A percentile compares a stretch with the other conserved stretches of the same genome.
Conservation (phyloP, 1,140 invertebrate species). For the Myzus persicae region DNA sequence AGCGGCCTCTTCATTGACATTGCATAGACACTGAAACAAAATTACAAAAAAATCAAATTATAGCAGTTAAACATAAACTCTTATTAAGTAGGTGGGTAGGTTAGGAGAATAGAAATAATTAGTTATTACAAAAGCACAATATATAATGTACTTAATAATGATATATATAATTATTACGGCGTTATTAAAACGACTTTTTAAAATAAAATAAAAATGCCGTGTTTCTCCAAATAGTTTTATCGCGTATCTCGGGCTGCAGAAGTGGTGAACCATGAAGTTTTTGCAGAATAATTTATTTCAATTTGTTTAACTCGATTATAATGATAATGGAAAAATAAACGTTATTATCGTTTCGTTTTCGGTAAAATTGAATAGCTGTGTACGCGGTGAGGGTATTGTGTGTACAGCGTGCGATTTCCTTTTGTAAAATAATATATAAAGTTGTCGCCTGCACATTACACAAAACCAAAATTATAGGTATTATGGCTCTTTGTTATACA, state of each 20-base stretch:
- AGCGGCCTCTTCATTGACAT: constrained; percentile 22
- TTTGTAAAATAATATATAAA: not conserved
- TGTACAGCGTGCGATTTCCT: not conserved
- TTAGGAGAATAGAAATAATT: not conserved
- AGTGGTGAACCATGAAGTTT: not conserved
- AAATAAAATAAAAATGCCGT: not conserved
- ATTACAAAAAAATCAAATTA: not conserved
- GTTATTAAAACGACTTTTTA: not conserved
- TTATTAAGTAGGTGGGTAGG: not conserved
- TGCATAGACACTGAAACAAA: constrained; percentile 20
- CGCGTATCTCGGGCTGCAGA: not conserved
- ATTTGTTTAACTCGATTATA: constrained; percentile 18
- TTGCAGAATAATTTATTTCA: not conserved
- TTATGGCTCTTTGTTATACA: not conserved
- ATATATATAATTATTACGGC: not conserved
- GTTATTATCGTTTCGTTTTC: not conserved
- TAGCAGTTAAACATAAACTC: not conserved
- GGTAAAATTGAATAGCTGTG: not conserved
- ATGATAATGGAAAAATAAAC: constrained; percentile 13
- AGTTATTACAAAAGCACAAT: not conserved
- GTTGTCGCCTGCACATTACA: not conserved
- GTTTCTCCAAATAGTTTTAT: not conserved
- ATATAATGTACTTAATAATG: not conserved
- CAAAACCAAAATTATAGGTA: not conserved
- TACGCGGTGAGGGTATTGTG: not conserved